Conservation (phyloP, 1,140 invertebrate species). For the Caligus rogercresseyi region DNA sequence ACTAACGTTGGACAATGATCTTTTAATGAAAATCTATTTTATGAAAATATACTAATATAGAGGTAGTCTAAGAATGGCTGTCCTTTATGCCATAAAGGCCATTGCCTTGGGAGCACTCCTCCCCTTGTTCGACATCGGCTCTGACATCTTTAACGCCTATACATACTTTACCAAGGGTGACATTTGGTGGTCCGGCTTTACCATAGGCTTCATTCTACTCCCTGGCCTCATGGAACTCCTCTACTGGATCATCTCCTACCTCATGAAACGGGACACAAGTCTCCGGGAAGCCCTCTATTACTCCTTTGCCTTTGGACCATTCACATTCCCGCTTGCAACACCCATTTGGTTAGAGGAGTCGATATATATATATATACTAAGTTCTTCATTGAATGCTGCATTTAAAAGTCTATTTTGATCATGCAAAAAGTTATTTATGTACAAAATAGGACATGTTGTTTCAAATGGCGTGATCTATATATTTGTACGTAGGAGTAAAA, state of each 20-base stretch:
- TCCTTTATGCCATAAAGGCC: not conserved
- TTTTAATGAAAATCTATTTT: too few species aligned
- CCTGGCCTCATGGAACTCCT: not conserved
- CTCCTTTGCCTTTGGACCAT: not conserved
- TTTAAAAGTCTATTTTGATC: too few species aligned
- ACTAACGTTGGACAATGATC: too few species aligned
- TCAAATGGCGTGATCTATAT: too few species aligned
- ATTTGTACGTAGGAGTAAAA: too few species aligned
- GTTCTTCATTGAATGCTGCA: too few species aligned
- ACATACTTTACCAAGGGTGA: not conserved
- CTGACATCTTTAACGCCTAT: not conserved
- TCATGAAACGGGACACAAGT: not conserved
- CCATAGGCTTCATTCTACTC: not conserved
- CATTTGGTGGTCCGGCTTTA: not conserved
- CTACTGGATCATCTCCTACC: not conserved
- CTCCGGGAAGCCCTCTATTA: not conserved
- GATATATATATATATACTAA: not conserved
- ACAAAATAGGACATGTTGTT: too few species aligned
- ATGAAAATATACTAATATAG: too few species aligned
- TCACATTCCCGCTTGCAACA: not conserved
- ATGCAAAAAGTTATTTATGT: too few species aligned
- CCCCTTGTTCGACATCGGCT: not conserved
- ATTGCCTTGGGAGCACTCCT: not conserved
- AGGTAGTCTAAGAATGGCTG: too few species aligned
- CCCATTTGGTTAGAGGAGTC: not conserved